Evolutionary conservation across 2,797 vertebrate species (phyloP), one percentile per base, ranked within the genome.

Genomic region (Hafferia zeledoni): DNA sequence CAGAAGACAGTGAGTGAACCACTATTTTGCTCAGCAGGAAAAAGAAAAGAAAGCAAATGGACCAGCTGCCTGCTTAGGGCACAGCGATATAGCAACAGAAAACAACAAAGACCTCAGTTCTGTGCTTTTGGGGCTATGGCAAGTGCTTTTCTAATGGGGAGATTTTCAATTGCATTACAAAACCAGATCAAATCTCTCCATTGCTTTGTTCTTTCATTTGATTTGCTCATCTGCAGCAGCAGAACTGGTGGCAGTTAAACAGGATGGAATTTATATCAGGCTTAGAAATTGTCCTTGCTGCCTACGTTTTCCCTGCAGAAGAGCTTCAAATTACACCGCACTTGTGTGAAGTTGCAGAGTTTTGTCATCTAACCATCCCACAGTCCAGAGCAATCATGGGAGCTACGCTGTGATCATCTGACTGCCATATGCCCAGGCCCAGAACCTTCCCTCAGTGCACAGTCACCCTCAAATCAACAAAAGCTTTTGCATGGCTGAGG

Each of bases 391-490:
- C 56, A 44, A 82, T 78, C 65, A n/a, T 13, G 27, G 57, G 74
- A 88, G 74, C 87, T 39, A 63, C 4, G 1, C 56, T 1, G 1
- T 27, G 23, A 3, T 91, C 94, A 95, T 95, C 94, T 94, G 95
- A 96, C 69, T 89, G 82, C 95, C 93, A 95, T 83, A 95, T 89
- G 94, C 78, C 83, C 31, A 4, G 46, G 85, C 56, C 83, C 1
- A 0, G 83, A 94, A 75, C n/a, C 20, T 83, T 77, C 55, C 50
- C 35, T 75, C 53, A 15, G 65, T 6, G 27, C 87, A 61, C 22
- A 69, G 78, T 20, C 85, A 81, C 46, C 80, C 83, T 78, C 72
- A 61, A 68, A 91, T 20, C 69, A 89, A 82, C 61, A 94, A 91
- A 89, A 93, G 77, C 59, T 77, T 87, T 71, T 79, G 57, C 74